Evolutionary conservation across 2,888 invertebrate species (phyloP).

Genomic region (Cheilosia variabilis): DNA sequence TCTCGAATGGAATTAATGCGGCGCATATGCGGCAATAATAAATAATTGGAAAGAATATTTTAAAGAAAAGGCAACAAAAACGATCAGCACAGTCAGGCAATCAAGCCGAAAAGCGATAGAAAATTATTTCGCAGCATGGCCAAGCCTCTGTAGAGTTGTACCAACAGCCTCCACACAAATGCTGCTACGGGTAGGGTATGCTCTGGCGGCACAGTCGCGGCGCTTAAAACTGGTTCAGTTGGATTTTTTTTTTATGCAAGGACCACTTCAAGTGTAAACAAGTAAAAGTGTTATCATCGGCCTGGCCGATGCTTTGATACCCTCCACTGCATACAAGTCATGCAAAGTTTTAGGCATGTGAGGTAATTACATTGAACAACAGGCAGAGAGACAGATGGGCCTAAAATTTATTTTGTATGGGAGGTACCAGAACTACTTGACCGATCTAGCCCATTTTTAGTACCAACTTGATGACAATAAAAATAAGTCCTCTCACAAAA

Average conservation of each 20-base stretch:
- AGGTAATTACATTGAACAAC: no score
- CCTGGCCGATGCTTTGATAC: no score
- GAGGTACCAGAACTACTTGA: no score
- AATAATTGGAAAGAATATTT: constrained; percentile 64
- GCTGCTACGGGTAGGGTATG: constrained; percentile 6
- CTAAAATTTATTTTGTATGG: no score
- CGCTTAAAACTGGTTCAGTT: constrained; percentile 28
- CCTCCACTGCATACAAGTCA: no score
- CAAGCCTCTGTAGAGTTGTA: constrained; percentile 64
- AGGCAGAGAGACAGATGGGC: no score
- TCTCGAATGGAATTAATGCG: constrained; percentile 71
- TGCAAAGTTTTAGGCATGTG: no score
- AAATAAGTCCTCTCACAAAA: no score
- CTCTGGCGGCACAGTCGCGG: constrained; percentile 33
- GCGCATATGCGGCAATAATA: constrained; percentile 73
- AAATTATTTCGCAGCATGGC: constrained; percentile 56
- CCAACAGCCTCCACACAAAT: constrained; percentile 50
- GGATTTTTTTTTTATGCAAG: neutral
- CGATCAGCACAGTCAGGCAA: constrained; percentile 43
- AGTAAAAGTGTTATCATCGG: no score
- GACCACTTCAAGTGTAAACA: neutral
- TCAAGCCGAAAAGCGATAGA: constrained; percentile 66
- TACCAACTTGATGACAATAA: no score
- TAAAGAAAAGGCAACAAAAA: constrained; percentile 18
- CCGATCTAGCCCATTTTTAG: no score